Base-by-base conservation (phyloP, 2,888 invertebrate genomes). In the Mactromeris polynyma region DNA sequence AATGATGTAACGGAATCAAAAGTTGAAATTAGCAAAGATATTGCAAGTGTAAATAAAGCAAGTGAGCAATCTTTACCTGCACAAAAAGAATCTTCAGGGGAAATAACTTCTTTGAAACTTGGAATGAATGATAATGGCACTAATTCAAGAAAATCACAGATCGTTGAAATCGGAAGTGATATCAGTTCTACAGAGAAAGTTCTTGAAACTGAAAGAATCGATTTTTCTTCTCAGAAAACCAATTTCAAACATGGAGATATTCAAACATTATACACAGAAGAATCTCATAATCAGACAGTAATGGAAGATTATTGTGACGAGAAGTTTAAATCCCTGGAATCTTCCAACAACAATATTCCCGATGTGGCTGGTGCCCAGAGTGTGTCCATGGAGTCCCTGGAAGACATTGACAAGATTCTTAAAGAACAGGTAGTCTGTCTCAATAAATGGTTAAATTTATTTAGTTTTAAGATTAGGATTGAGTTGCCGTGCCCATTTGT, bases 181-280 rank as follows among this genome's bases (percentile, higher is more conserved):
- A 83, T 84, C 73, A 80, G 77, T 78, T 14, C 38, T 14, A 19
- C 36, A 51, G 81, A 85, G 14, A 86, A 78, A 64, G 90, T 86
- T 38, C 87, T 95, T 21, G 94, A 95, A 87, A 90, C 92, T n/a
- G 94, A 95, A 79, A 93, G 69, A 33, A 89, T 91, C 11, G 90
- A 93, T 38, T 95, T 95, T 88, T 91, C 93, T 17, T 90, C 93
- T 40, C 93, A 93, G 26, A 51, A 89, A 19, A 91, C 93, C 21
- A 90, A 90, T 33, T 95, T 95, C 82, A 73, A 81, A 69, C n/a
- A 77, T 31, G 85, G 31, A 33, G 86, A 87, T 58, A 81, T 86
- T 40, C 81, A 85, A n/a, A 69, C 73, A 17, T 78, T 84, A n/a
- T 78, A 73, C 40, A 21, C 46, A 19, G 77, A 86, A 31, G 87